Evolutionary conservation across 2,113 vertebrate genomes (phyloP).

Genomic region (Tetraodon nigroviridis): DNA sequence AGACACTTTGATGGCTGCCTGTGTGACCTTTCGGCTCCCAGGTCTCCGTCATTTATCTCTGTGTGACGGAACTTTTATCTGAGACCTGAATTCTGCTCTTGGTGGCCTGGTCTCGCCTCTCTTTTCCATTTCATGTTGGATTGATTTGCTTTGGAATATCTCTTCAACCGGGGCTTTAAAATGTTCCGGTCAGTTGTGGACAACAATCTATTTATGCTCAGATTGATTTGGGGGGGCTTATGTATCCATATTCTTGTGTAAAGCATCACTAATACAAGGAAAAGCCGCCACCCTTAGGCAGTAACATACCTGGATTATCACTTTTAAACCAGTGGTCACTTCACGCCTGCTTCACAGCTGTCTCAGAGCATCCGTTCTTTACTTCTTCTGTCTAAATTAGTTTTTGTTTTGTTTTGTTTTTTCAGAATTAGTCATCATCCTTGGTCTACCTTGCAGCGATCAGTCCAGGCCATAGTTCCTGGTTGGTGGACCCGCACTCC

Average conservation of each 20-base stretch:
- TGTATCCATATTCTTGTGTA: neutral
- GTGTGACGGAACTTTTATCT: neutral
- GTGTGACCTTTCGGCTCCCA: neutral
- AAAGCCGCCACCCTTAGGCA: neutral
- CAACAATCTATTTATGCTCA: neutral
- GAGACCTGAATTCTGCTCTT: neutral
- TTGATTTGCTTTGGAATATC: slow-evolving; percentile 8
- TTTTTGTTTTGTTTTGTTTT: neutral
- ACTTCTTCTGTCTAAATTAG: neutral
- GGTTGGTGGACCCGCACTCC: slow-evolving; percentile 61
- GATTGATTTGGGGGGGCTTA: slow-evolving; percentile 5
- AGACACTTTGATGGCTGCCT: no score
- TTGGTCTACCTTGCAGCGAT: slow-evolving; percentile 41
- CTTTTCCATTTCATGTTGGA: slow-evolving; percentile 17
- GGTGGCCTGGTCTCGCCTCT: neutral
- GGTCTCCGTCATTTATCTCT: neutral
- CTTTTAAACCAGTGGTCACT: no score
- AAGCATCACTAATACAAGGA: neutral
- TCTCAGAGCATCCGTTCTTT: no score
- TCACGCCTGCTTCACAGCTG: no score
- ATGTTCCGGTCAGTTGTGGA: neutral
- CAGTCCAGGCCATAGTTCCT: slow-evolving; percentile 45
- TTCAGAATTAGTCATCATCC: neutral
- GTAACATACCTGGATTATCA: no score
- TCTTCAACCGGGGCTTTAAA: neutral